Base-by-base conservation (phyloP, 2,888 invertebrate genomes). In the Orchesellides sinensis region DNA sequence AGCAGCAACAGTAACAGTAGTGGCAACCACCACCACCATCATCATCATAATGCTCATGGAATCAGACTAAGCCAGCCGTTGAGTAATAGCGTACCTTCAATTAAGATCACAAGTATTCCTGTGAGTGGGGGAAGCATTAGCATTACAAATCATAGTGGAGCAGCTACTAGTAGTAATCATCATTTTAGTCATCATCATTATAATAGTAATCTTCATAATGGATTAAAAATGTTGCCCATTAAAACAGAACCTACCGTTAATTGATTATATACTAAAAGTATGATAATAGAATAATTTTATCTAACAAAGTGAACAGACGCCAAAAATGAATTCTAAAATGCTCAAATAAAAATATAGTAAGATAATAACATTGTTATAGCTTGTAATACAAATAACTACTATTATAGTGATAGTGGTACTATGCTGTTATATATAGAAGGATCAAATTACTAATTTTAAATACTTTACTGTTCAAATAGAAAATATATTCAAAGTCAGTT, bases 81-180 rank as follows among this genome's bases (percentile, higher is more conserved):
- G n/a, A n/a, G n/a, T 4, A 54, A n/a, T 52, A 69, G 70, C 59
- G n/a, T 52, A 35, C 77, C 65, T 19, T 47, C 66, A 14, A 23
- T 68, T 2, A 56, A 65, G 12, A 35, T 79, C 8, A 54, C 83
- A 0, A 83, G 74, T 29, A 61, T 83, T 32, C 78, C 78, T 0
- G 83, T 78, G 14, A 78, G 35, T 52, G 83, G 83, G 8, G 83
- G 83, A 8, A 75, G 73, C 49, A 83, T 83, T 29, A 79, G 78
- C 52, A 79, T 83, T 14, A 47, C 54, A 21, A 81, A 81, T 63
- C 73, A 73, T n/a, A 74, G 56, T 61, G 68, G 56, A 23, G 47
- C 23, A 2, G 8, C 32, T 40, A 17, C 54, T 3, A 59, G 40
- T 23, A 32, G 59, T 49, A 70, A 40, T 61, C 54, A 66, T 47